These are phyloP conservation scores for Odontothrips loti DNA, from an alignment of 2,888 invertebrate genomes.

Conservation along the genomic window DNA sequence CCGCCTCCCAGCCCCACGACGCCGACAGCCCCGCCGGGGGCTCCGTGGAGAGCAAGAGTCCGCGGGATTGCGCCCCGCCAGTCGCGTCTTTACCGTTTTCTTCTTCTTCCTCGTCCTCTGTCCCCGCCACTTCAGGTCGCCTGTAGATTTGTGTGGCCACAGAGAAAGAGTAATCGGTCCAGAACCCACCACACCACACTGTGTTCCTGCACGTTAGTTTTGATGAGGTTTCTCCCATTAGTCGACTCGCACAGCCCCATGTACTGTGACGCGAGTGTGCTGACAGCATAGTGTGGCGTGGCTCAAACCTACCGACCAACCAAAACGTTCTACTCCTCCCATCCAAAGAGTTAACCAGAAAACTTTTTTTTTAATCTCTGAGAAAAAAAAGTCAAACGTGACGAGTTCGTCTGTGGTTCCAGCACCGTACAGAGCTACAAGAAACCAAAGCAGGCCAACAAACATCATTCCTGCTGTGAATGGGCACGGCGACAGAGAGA, in stretches of 20 bases:
- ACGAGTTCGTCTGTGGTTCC: constrained; percentile 35
- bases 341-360: no score
- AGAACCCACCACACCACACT: background rate
- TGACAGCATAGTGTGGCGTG: constrained; percentile 7
- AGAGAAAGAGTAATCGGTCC: no score
- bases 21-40: background rate
- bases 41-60: background rate
- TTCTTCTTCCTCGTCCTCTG: background rate
- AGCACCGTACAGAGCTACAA: constrained; percentile 51
- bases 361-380: no score
- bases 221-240: background rate
- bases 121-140: background rate
- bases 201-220: background rate
- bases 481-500: constrained; percentile 55
- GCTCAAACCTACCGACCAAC: background rate
- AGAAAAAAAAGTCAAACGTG: no score
- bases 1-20: background rate
- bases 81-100: background rate
- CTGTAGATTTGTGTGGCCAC: background rate
- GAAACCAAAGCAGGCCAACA: constrained; percentile 52
- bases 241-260: background rate
- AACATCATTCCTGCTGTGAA: constrained; percentile 54
- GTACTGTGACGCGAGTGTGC: background rate
- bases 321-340: no score
- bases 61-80: no score